A percentile compares a stretch with the other conserved stretches of the same genome.
Evolutionary conservation across 2,797 vertebrate species (phyloP).

Genomic region (Eutrigla gurnardus): DNA sequence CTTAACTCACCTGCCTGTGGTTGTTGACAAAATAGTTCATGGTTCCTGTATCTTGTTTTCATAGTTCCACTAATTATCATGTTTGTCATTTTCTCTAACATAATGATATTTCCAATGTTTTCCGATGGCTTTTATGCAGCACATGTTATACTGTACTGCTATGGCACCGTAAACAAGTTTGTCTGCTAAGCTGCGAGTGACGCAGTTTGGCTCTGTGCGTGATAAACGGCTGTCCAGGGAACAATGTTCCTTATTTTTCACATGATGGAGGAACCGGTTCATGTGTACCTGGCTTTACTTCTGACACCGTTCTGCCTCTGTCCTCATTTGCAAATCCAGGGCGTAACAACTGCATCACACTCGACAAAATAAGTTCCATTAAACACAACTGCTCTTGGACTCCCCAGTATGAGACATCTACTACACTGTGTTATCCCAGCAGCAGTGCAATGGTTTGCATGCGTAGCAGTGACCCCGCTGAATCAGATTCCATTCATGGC

Average conservation of each 20-base stretch:
- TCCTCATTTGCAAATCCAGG: conserved; percentile 57
- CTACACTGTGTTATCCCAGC: background rate
- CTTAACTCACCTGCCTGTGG: conserved; percentile 58
- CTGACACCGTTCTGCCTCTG: conserved; percentile 40
- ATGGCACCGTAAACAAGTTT: conserved; percentile 52
- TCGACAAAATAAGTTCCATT: conserved; percentile 29
- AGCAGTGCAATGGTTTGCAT: background rate
- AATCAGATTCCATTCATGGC: no score
- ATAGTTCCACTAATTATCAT: conserved; percentile 50
- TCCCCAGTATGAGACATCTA: conserved; percentile 1
- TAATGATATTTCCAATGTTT: conserved; percentile 37
- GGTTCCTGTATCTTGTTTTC: conserved; percentile 46
- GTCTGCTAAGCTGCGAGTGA: conserved; percentile 62
- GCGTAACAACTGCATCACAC: conserved; percentile 20
- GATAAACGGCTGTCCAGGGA: conserved; percentile 70
- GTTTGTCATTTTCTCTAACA: conserved; percentile 29
- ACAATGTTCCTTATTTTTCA: conserved; percentile 74
- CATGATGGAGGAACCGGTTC: conserved; percentile 63
- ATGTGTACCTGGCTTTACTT: conserved; percentile 47
- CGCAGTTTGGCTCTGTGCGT: conserved; percentile 60
- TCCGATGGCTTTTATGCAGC: conserved; percentile 41
- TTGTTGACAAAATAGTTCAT: conserved; percentile 39
- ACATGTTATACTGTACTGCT: conserved; percentile 28
- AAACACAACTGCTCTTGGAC: conserved; percentile 6
- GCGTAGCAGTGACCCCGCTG: background rate